Conservation (phyloP, 2,888 invertebrate species). For the Pemphredon lugubris region DNA sequence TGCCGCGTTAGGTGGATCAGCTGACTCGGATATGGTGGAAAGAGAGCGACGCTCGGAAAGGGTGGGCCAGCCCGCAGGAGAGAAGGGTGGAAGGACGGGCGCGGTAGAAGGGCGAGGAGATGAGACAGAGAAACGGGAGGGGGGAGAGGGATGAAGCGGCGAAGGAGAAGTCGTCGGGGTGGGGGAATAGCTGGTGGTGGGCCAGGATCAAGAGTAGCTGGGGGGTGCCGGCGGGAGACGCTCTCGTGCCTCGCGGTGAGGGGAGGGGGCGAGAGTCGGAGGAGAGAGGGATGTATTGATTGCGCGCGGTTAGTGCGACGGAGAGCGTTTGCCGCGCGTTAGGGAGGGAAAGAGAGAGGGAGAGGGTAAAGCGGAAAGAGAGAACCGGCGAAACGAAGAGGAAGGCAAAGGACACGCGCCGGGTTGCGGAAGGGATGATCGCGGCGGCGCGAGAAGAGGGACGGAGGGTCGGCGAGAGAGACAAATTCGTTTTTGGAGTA, state of each 20-base stretch:
- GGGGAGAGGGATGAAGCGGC: conserved; percentile 32
- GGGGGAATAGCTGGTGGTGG: conserved; percentile 46
- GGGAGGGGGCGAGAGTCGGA: conserved; percentile 48
- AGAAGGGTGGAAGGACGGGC: background rate
- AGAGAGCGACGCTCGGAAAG: background rate
- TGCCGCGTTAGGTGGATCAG: conserved; percentile 54
- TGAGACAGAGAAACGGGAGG: conserved; percentile 2
- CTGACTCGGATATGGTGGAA: conserved; percentile 58
- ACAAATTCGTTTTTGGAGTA: too few relatives aligned
- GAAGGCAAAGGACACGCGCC: too few relatives aligned
- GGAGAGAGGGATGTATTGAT: conserved; percentile 76
- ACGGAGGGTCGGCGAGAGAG: conserved; percentile 4
- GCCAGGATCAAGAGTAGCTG: conserved; percentile 65
- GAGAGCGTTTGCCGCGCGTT: conserved; percentile 41
- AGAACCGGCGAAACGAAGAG: too few relatives aligned
- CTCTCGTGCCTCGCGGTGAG: conserved; percentile 15
- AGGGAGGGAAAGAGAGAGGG: conserved; percentile 10
- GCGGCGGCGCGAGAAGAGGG: too few relatives aligned
- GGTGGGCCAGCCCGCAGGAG: background rate
- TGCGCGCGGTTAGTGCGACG: conserved; percentile 72
- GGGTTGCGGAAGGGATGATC: too few relatives aligned
- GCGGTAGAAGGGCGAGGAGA: conserved; percentile 19
- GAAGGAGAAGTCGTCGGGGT: conserved; percentile 4
- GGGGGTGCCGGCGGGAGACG: conserved; percentile 41
- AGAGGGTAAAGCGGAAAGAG: conserved; percentile 36